A percentile compares a stretch with the other conserved stretches of the same genome.
phyloP scores from a whole-genome alignment of 2,113 vertebrate genomes.

The Enhydra lutris region DNA sequence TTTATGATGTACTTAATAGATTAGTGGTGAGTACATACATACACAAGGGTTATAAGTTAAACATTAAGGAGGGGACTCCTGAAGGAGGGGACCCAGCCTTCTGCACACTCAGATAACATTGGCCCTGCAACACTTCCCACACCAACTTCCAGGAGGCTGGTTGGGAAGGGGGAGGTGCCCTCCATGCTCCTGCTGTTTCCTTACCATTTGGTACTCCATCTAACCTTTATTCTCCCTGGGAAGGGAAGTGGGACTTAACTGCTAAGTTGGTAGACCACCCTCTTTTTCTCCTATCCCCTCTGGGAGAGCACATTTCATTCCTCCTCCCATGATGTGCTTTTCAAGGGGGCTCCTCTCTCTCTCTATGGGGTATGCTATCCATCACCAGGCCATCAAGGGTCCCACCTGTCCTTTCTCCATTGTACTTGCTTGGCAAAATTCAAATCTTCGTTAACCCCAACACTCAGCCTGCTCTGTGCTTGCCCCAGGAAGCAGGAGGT shows the following conservation, averaged over 20 bases:
- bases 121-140: rapidly evolving
- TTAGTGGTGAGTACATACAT: neutral
- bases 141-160: neutral
- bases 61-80: neutral
- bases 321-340: neutral
- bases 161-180: rapidly evolving
- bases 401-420: neutral
- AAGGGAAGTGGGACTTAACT: neutral
- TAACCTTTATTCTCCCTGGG: neutral
- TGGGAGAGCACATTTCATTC: neutral
- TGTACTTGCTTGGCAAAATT: neutral
- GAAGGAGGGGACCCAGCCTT: neutral
- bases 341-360: neutral
- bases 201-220: neutral
- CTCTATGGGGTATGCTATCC: rapidly evolving
- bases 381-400: neutral
- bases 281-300: neutral
- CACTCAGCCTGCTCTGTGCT: neutral
- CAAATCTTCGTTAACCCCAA: neutral
- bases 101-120: too few species aligned
- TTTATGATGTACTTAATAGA: neutral
- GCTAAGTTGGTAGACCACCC: neutral
- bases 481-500: neutral
- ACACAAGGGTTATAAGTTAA: neutral
- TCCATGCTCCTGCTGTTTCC: too few species aligned